These are phyloP conservation scores for Hypanus sabinus DNA, from an alignment of 2,113 vertebrate genomes.

Conservation along the genomic window DNA sequence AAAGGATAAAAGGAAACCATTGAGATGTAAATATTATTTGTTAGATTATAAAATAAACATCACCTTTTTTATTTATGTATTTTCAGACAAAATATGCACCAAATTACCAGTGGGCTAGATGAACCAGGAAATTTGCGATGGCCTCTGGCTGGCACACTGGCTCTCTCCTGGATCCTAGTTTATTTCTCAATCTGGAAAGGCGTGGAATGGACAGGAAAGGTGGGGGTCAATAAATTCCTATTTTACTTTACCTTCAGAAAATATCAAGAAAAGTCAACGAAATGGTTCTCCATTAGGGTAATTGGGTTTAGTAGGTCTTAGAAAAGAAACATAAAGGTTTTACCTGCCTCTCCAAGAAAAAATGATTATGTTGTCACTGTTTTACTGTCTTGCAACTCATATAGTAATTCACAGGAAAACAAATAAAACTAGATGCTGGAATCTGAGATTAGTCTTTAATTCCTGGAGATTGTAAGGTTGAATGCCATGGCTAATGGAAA, in stretches of 20 bases:
- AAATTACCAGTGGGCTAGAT: conserved; percentile 68
- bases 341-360: not conserved
- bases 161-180: conserved; percentile 78
- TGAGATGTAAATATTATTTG: not conserved
- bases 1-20: not conserved
- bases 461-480: not conserved
- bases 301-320: not conserved
- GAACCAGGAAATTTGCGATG: conserved; percentile 72
- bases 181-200: conserved; percentile 94
- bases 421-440: not conserved
- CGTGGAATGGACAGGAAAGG: conserved; percentile 88
- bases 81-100: conserved; percentile 78
- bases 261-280: not conserved
- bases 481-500: not conserved
- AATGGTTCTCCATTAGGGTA: not conserved
- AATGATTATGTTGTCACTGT: too few species aligned
- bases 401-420: not conserved
- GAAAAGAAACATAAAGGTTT: not conserved
- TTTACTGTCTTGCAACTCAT: not conserved
- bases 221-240: conserved; percentile 43
- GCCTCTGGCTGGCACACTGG: conserved; percentile 75
- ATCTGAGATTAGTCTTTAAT: not conserved
- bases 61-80: conserved; percentile 14
- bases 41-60: not conserved
- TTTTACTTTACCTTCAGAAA: not conserved